Evolutionary conservation across 2,888 invertebrate genomes (phyloP), one percentile per base, ranked within the genome.

Genomic region (Ethmia dodecea): DNA sequence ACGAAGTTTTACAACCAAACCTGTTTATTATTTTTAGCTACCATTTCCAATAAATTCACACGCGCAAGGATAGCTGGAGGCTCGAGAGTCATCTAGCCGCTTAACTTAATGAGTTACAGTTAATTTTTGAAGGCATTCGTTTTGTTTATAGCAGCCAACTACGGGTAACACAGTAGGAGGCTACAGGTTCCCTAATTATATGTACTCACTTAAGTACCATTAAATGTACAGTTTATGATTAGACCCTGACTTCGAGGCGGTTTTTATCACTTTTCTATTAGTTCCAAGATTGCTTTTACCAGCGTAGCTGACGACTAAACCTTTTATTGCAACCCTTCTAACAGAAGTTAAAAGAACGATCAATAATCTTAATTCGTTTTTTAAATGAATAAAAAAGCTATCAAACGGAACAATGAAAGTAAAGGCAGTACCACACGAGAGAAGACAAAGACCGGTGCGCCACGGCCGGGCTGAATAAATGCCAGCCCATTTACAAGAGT

Each of bases 401-500:
- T 53, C 48, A 45, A 35, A 39, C 34, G 31, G 14, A 40, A 41
- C 32, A 38, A 46, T 42, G 33, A 38, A 24, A 26, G 6, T 26
- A 12, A 26, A 26, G 26, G 26, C 12, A 12, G 26, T 11, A 11
- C 26, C 26, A 35, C 33, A 28, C 31, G 25, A 34, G 54, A 53
- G 55, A 52, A 62, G 54, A 59, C 57, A 56, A 56, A 59, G 57
- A 43, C 47, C 42, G 52, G 49, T 42, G 49, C 48, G 52, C 45
- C 42, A 52, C 16, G 49, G 47, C 47, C 45, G 48, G 49, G 40
- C 58, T 54, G 68, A 73, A 83, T 78, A 79, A 83, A 83, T 75
- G 79, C 65, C 67, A 58, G 65, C 56, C 78, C 84, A 83, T 84
- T 84, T 83, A 81, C 84, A 79, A 81, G 79, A 81, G 83, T 81